These are phyloP conservation scores for Miltochrista miniata DNA, from an alignment of 2,888 invertebrate species.

Conservation along the genomic window DNA sequence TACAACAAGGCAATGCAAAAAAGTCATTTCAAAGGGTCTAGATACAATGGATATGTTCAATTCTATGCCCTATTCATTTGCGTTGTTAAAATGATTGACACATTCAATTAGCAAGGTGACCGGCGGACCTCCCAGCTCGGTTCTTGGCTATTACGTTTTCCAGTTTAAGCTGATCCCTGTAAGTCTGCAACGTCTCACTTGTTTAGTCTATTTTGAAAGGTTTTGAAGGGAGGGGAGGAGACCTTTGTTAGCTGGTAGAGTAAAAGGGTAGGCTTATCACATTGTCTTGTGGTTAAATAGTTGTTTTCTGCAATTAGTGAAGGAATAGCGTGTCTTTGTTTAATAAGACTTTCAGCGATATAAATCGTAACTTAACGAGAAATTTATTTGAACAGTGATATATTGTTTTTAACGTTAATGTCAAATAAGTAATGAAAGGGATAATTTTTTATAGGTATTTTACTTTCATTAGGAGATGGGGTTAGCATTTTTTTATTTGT, in stretches of 20 bases:
- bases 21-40: constrained; percentile 42
- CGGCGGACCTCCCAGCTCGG: constrained; percentile 82
- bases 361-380: constrained; percentile 36
- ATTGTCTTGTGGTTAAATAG: constrained; percentile 72
- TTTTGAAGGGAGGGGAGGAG: constrained; percentile 28
- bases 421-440: not conserved
- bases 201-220: constrained; percentile 1
- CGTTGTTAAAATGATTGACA: constrained; percentile 92
- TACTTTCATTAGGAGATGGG: too few species aligned
- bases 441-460: not conserved
- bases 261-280: constrained; percentile 59
- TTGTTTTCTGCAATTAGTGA: constrained; percentile 79
- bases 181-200: constrained; percentile 14
- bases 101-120: constrained; percentile 89
- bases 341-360: constrained; percentile 75
- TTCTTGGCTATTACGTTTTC: constrained; percentile 63
- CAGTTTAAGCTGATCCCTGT: constrained; percentile 46
- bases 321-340: constrained; percentile 72
- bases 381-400: constrained; percentile 44
- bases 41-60: constrained; percentile 53
- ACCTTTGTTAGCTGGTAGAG: constrained; percentile 44
- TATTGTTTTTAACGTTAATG: constrained; percentile 21
- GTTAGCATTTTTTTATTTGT: too few species aligned
- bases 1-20: constrained; percentile 23
- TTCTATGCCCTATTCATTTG: constrained; percentile 81